Percentiles rank a stretch among this genome's conserved stretches.
These are phyloP conservation scores for Mythimna albipuncta DNA, from an alignment of 2,888 invertebrate genomes.

Conservation along the genomic window DNA sequence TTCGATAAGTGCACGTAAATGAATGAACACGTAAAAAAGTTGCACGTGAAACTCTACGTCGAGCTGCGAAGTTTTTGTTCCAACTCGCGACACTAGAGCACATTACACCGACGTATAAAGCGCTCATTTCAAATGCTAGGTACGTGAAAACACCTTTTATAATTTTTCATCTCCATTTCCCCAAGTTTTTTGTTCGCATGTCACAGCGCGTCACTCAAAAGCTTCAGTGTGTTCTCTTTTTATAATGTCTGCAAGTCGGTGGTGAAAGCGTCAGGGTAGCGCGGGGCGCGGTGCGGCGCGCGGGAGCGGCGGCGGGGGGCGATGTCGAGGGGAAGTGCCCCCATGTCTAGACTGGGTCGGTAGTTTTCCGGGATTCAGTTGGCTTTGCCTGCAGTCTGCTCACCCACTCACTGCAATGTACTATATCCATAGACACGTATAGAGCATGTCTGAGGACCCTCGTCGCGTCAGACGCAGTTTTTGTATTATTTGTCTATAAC, in stretches of 20 bases:
- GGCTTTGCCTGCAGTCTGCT: constrained; percentile 89
- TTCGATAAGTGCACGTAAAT: constrained; percentile 15
- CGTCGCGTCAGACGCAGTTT: constrained; percentile 83
- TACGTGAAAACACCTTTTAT: constrained; percentile 74
- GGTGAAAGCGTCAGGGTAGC: constrained; percentile 85
- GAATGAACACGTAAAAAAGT: constrained; percentile 11
- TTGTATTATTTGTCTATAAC: constrained; percentile 81
- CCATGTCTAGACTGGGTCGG: constrained; percentile 91
- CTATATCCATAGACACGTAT: constrained; percentile 76
- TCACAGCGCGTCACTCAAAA: constrained; percentile 83
- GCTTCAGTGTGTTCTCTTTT: constrained; percentile 84
- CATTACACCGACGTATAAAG: constrained; percentile 28
- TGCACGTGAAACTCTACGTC: constrained; percentile 5
- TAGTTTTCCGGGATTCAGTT: constrained; percentile 91
- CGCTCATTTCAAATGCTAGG: constrained; percentile 62
- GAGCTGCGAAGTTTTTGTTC: constrained; percentile 30
- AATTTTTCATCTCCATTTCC: constrained; percentile 79
- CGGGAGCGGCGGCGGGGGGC: constrained; percentile 58
- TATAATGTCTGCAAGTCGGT: constrained; percentile 86
- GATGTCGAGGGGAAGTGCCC: constrained; percentile 85
- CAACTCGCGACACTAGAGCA: constrained; percentile 31
- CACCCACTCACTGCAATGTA: constrained; percentile 89
- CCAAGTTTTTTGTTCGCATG: constrained; percentile 78
- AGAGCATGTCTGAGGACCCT: constrained; percentile 86
- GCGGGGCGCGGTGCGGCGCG: constrained; percentile 67